Percentiles rank a stretch among this genome's conserved stretches.
Evolutionary conservation across 2,888 invertebrate species (phyloP).

Genomic region (Amiota minor): DNA sequence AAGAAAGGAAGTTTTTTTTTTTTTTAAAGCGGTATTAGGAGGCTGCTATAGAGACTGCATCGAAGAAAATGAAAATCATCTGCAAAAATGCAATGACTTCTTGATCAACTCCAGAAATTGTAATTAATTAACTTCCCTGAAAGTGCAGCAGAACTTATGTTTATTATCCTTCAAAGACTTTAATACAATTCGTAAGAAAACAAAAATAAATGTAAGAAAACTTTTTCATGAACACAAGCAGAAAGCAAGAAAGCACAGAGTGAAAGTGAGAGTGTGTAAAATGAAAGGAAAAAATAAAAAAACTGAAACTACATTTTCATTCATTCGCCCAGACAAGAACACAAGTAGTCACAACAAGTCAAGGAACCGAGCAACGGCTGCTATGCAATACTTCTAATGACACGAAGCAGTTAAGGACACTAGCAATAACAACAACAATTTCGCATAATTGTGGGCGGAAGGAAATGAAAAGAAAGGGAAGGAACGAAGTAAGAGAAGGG

Average conservation of each 20-base stretch:
- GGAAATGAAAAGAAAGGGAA: not conserved
- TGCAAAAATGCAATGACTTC: not conserved
- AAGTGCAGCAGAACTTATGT: slow-evolving; percentile 1
- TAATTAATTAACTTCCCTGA: slow-evolving; percentile 21
- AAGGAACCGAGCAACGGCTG: not conserved
- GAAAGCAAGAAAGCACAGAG: not conserved
- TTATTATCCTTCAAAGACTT: slow-evolving; percentile 24
- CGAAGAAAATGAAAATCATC: not conserved
- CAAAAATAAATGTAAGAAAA: slow-evolving; percentile 6
- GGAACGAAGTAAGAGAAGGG: not conserved
- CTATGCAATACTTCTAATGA: not conserved
- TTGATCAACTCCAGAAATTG: not conserved
- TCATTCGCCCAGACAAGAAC: slow-evolving; percentile 2
- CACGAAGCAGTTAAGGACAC: slow-evolving; percentile 23
- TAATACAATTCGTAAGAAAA: not conserved
- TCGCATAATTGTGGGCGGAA: not conserved
- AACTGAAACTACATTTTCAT: slow-evolving; percentile 3
- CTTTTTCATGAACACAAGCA: slow-evolving; percentile 24
- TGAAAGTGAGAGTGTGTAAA: slow-evolving; percentile 32
- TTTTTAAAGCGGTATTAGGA: too few relatives aligned
- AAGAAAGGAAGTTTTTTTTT: too few relatives aligned
- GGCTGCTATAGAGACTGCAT: too few relatives aligned
- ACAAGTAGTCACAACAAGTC: slow-evolving; percentile 6
- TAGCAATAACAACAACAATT: slow-evolving; percentile 1
- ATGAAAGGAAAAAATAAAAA: slow-evolving; percentile 6